phyloP scores from a whole-genome alignment of 2,113 vertebrate species.

The Dolichallabes microphthalmus region DNA sequence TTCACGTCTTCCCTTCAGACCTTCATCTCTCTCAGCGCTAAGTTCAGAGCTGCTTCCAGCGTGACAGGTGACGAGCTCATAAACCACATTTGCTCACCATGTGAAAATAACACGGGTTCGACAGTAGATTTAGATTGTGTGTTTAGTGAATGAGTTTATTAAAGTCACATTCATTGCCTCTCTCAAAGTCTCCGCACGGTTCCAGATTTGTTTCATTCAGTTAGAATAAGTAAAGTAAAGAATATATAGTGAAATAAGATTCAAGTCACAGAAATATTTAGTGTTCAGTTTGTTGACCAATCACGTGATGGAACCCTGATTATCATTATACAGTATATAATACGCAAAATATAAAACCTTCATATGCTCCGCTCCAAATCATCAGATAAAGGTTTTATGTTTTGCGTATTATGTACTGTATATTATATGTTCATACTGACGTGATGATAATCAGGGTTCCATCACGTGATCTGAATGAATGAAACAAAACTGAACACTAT shows the following conservation, averaged over 20 bases:
- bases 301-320: background rate
- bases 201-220: background rate
- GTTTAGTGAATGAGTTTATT: background rate
- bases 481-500: too few relatives aligned
- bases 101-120: background rate
- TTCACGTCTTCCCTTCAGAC: background rate
- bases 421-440: too few relatives aligned
- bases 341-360: background rate
- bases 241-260: background rate
- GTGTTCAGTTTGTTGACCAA: background rate
- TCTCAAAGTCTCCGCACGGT: background rate
- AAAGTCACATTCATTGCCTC: background rate
- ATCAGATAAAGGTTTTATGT: background rate
- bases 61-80: background rate
- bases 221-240: background rate
- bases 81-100: too few relatives aligned
- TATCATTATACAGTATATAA: background rate
- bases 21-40: background rate
- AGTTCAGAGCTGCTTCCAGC: background rate
- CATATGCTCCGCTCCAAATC: background rate
- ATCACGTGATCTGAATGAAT: too few relatives aligned
- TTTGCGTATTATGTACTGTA: too few relatives aligned
- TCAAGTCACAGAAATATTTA: background rate
- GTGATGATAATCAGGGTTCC: background rate
- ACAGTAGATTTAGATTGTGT: background rate